Base-by-base conservation (phyloP, 2,797 vertebrate species). In the Pantherophis vulpinus region DNA sequence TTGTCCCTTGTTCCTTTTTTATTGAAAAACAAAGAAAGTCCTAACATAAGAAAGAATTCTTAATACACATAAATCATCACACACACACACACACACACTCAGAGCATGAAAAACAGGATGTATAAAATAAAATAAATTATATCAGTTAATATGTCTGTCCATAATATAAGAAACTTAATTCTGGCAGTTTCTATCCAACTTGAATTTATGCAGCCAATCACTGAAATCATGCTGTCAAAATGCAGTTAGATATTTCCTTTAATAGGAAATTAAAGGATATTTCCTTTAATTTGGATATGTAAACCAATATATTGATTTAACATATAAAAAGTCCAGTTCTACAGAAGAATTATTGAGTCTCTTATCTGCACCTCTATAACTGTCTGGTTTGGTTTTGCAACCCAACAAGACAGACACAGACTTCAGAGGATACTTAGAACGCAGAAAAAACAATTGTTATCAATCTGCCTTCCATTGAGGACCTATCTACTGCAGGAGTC, bases 1-100 rank as follows among this genome's bases (percentile, higher is more conserved):
- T 92, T 47, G 59, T 95, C 90, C 63, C 27, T 63, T 83, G 91
- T 61, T 20, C 94, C 93, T n/a, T 83, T 86, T 94, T 93, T 87
- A 56, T 91, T 94, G 93, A 90, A 93, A 92, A 91, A 93, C 23
- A 29, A 94, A 54, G 94, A 93, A 59, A 92, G 70, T 95, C 91
- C 94, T 29, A 93, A 23, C 13, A 63, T 94, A 90, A 92, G 66
- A 93, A 89, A 14, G 93, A 96, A 96, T 23, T 42, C 32, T 42
- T 42, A 42, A 79, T 3, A 79, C 16, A 79, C 32, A 42, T 79
- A 79, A 79, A 3, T 4, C 32, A 79, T 79, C 3, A 79, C 32
- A 79, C 7, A 20, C 0, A 70, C 5, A 70, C 13, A 70, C 25
- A 63, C 61, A 29, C 10, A 60, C 59, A 61, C 2, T 13, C 10